A percentile compares a stretch with the other conserved stretches of the same genome.
Conservation (phyloP, 2,113 vertebrate genomes). For the Sorex araneus region DNA sequence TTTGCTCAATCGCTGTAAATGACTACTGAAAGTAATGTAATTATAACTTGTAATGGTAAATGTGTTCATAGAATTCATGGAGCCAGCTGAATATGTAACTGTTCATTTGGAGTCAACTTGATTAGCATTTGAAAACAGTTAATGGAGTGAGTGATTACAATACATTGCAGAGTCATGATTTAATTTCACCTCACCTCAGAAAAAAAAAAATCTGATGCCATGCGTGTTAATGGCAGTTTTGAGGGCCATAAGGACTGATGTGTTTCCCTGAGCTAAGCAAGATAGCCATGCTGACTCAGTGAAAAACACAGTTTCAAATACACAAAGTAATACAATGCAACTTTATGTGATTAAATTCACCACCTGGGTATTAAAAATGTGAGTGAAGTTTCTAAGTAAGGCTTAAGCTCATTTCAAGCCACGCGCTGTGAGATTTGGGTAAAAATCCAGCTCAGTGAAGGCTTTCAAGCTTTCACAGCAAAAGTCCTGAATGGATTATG, state of each 20-base stretch:
- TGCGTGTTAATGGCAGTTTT: constrained; percentile 55
- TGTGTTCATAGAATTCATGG: constrained; percentile 72
- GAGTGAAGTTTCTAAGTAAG: constrained; percentile 52
- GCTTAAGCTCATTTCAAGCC: constrained; percentile 62
- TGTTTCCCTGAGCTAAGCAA: constrained; percentile 71
- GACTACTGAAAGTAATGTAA: constrained; percentile 79
- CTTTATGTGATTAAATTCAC: constrained; percentile 51
- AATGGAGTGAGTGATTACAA: constrained; percentile 75
- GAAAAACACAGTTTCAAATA: constrained; percentile 64
- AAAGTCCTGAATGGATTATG: constrained; percentile 32
- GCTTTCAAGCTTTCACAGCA: constrained; percentile 40
- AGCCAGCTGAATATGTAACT: constrained; percentile 72
- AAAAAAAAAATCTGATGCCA: constrained; percentile 63
- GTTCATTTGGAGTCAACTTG: constrained; percentile 70
- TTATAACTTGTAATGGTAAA: constrained; percentile 73
- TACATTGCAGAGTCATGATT: constrained; percentile 64
- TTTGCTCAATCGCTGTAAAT: constrained; percentile 73
- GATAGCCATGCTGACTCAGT: constrained; percentile 58
- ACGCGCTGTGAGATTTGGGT: neutral
- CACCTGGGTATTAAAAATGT: constrained; percentile 53
- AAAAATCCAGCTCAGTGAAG: neutral
- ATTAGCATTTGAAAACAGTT: constrained; percentile 80
- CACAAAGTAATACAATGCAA: neutral
- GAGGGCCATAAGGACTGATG: constrained; percentile 39
- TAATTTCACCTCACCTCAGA: constrained; percentile 72